Evolutionary conservation across 2,113 vertebrate species (phyloP), one percentile per base, ranked within the genome.

Genomic region (Dinomys branickii): DNA sequence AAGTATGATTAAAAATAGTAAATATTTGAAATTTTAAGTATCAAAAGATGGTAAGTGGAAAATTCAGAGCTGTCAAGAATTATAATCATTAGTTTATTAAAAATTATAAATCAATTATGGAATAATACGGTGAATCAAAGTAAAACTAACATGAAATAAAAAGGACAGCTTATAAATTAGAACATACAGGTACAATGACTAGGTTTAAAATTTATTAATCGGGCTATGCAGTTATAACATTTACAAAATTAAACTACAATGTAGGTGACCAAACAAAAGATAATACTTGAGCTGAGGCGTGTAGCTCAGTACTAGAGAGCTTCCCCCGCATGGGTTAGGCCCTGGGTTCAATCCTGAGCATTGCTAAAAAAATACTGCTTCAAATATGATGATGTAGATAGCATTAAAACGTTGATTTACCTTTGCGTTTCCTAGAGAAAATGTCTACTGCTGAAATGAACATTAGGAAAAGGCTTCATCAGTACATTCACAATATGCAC

Each of bases 1-100:
- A 44, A 56, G 33, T 88, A 59, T 33, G 8, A 20, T 75, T 75
- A 47, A 47, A 77, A 26, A 75, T 75, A 75, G 71, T 75, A 24
- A 41, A 41, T 10, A 77, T 47, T 85, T 73, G 35, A 85, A 56
- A 88, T 44, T 86, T 95, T 93, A 38, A 91, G 50, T 90, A 26
- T 54, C 22, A 91, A 95, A 91, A 85, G 47, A 88, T 67, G 83
- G 26, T 77, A 96, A 90, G 44, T 24, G 24, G 3, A 33, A 80
- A 86, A 59, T 47, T 41, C 58, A 91, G 33, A 54, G 35, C 54
- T 88, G 41, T 88, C 54, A 67, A 81, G 65, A 95, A 54, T 78
- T 56, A 86, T 2, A 85, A 50, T 90, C n/a, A 71, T 33, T 85
- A 78, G 35, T 47, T 13, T 91, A 65, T 61, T 88, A 93, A 77